Conservation (phyloP, 2,888 invertebrate species). For the Unio pictorum region DNA sequence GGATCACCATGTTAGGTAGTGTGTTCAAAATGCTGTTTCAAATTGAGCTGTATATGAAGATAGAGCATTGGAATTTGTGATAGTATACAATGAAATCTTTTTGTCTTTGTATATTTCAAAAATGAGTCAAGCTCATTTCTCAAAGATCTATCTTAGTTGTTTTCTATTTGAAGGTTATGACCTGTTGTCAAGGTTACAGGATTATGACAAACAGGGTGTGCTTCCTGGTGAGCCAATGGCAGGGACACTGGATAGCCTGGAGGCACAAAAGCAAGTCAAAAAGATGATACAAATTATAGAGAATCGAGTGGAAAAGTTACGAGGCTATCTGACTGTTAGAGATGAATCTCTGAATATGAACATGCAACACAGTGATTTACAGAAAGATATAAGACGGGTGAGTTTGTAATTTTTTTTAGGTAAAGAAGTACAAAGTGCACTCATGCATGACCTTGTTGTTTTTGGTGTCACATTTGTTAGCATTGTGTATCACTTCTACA, state of each 20-base stretch:
- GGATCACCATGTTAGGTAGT: too few species aligned
- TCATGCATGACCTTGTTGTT: neutral
- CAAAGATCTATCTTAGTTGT: neutral
- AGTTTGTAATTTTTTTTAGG: slow-evolving; percentile 53
- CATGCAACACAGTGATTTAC: slow-evolving; percentile 54
- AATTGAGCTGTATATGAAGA: too few species aligned
- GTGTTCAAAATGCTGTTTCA: too few species aligned
- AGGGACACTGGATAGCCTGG: slow-evolving; percentile 63
- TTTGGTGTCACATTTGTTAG: too few species aligned
- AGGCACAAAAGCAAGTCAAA: slow-evolving; percentile 63
- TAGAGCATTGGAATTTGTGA: too few species aligned
- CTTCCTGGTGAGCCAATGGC: slow-evolving; percentile 44
- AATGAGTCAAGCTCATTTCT: neutral
- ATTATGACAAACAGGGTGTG: slow-evolving; percentile 40
- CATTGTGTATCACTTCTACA: too few species aligned
- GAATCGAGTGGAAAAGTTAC: slow-evolving; percentile 60
- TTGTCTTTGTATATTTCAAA: neutral
- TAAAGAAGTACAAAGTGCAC: neutral
- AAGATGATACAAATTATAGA: slow-evolving; percentile 62
- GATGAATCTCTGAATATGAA: slow-evolving; percentile 49
- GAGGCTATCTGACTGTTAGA: slow-evolving; percentile 51
- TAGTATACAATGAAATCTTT: too few species aligned
- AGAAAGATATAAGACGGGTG: slow-evolving; percentile 56
- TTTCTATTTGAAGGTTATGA: slow-evolving; percentile 49
- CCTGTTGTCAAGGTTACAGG: slow-evolving; percentile 56